Base-by-base conservation (phyloP, 2,113 vertebrate species). In the Oriolus oriolus region DNA sequence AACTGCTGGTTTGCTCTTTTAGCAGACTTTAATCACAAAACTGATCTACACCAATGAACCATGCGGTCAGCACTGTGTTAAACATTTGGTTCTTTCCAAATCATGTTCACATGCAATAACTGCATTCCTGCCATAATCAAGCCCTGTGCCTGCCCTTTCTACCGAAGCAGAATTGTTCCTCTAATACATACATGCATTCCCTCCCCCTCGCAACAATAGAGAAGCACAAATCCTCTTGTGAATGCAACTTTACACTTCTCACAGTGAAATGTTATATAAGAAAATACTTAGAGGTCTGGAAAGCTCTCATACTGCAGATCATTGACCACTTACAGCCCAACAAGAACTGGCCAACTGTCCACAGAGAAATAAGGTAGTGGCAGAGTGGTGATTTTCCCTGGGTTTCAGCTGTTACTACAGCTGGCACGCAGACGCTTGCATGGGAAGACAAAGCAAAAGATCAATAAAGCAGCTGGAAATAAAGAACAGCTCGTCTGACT, bases 341-440 rank as follows among this genome's bases (percentile, higher is more conserved):
- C 17, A 57, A 86, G 80, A 80, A 52, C 80, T 84, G 59, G 41
- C 31, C 0, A 0, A 47, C 52, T 63, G 30, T 92, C 50, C 59
- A 44, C 64, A 66, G 89, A 93, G 89, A 81, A 88, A 15, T 37
- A 53, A 63, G 42, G 35, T 11, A 79, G 85, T 73, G 71, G n/a
- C n/a, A 69, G 59, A 70, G 63, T 90, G 76, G 89, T 86, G 89
- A 75, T 59, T 90, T 90, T 93, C 52, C 73, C 91, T 63, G 66
- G 37, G 76, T 92, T 92, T 95, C 87, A 93, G 84, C 84, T 91
- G 77, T 89, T 93, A 73, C 89, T 92, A 59, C 86, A 94, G 95
- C 93, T 95, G 94, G 71, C 89, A 89, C 0, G 2, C 90, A 94
- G 83, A 90, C 0, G 0, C 42, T 93, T 92, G 70, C 83, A 66